Conservation (phyloP, 1,140 invertebrate genomes). For the Trichonephila inaurata region DNA sequence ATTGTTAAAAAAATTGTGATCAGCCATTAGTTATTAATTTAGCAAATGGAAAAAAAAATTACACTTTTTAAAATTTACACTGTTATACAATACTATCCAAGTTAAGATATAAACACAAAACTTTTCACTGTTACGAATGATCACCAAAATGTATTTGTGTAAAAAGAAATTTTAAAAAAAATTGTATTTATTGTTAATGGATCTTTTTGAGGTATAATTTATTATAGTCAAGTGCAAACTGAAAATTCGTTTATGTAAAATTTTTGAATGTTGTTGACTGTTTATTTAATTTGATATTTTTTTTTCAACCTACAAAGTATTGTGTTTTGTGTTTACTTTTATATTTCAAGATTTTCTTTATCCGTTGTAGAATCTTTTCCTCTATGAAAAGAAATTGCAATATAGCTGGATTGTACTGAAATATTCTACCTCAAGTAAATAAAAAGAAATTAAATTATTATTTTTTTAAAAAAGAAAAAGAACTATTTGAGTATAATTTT, state of each 20-base stretch:
- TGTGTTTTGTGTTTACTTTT: neutral
- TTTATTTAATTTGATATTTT: neutral
- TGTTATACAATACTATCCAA: neutral
- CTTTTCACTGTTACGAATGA: slow-evolving; percentile 9
- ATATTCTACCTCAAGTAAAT: slow-evolving; percentile 32
- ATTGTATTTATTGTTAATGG: slow-evolving; percentile 29
- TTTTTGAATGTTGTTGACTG: neutral
- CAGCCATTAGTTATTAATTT: neutral
- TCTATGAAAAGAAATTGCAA: slow-evolving; percentile 30
- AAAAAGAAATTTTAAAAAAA: neutral
- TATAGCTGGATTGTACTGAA: slow-evolving; percentile 16
- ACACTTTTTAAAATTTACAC: neutral
- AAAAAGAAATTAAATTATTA: too few species aligned
- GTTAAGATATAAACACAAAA: too few species aligned
- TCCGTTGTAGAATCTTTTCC: neutral
- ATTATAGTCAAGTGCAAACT: slow-evolving; percentile 13
- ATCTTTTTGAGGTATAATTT: slow-evolving; percentile 31
- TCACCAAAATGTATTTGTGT: neutral
- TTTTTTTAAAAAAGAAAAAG: neutral
- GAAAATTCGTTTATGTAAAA: neutral
- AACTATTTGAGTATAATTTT: neutral
- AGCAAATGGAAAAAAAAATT: neutral
- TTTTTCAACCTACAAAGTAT: neutral
- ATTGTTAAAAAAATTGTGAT: neutral
- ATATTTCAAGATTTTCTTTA: neutral